Percentiles rank a stretch among this genome's conserved stretches.
These are phyloP conservation scores for Hippocampus comes DNA, from an alignment of 2,113 vertebrate genomes.

Conservation along the genomic window DNA sequence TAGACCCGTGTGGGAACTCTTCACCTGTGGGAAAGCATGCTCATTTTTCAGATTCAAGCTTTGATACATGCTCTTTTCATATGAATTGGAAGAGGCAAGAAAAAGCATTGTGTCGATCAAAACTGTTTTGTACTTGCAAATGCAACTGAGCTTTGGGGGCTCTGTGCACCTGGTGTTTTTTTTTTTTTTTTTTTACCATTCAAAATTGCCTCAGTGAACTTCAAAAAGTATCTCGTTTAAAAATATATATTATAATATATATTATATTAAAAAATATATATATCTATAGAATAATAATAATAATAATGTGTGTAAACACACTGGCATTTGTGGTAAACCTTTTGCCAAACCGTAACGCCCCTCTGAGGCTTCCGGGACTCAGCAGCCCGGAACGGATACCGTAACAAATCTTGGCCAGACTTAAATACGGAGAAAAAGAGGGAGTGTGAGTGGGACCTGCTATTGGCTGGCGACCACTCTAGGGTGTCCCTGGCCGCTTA, in stretches of 20 bases:
- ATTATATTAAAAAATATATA: not conserved
- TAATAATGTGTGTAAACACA: too few species aligned
- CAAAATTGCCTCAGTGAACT: constrained; percentile 21
- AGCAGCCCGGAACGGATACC: too few species aligned
- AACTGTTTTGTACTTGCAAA: constrained; percentile 49
- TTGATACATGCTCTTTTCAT: constrained; percentile 33
- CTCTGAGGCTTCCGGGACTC: too few species aligned
- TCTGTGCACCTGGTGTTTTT: constrained; percentile 32
- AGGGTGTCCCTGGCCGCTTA: too few species aligned
- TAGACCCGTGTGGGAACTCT: constrained; percentile 10
- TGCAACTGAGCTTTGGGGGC: constrained; percentile 41
- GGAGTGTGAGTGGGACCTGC: too few species aligned
- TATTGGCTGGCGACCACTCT: too few species aligned
- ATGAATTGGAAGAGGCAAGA: constrained; percentile 19
- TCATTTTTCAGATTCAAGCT: constrained; percentile 22
- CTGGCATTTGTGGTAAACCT: too few species aligned
- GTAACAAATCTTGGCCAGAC: too few species aligned
- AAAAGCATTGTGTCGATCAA: constrained; percentile 47
- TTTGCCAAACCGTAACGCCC: too few species aligned
- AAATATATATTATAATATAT: not conserved
- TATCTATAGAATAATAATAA: too few species aligned
- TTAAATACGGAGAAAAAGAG: too few species aligned
- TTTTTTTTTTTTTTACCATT: constrained; percentile 8
- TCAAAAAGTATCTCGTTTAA: constrained; percentile 22
- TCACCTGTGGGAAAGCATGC: constrained; percentile 6